Evolutionary conservation across 2,888 invertebrate genomes (phyloP).

Genomic region (Amblyjoppa fuscipennis): DNA sequence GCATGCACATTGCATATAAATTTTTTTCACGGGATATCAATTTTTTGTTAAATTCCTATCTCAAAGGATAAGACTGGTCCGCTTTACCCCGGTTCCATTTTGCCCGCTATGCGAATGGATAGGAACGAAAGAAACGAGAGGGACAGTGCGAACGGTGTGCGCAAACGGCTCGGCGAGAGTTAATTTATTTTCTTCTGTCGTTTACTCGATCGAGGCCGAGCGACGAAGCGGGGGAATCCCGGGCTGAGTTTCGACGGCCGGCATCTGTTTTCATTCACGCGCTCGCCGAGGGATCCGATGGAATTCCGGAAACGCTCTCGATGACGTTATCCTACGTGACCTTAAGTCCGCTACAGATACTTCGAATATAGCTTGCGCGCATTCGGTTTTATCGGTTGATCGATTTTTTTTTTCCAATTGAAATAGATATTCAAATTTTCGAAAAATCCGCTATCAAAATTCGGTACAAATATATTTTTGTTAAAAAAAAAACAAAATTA

Average conservation of each 20-base stretch:
- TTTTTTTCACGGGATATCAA: too few relatives aligned
- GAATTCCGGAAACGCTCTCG: slow-evolving; percentile 33
- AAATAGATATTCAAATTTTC: too few relatives aligned
- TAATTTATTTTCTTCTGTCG: slow-evolving; percentile 39
- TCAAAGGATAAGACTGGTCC: not conserved
- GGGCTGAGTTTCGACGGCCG: not conserved
- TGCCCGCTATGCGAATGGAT: not conserved
- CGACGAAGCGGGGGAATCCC: slow-evolving; percentile 48
- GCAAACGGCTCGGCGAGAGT: slow-evolving; percentile 19
- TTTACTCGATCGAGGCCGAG: slow-evolving; percentile 39
- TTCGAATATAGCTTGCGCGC: not conserved
- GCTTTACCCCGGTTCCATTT: not conserved
- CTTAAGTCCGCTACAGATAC: not conserved
- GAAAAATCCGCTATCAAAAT: too few relatives aligned
- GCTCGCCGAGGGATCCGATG: slow-evolving; percentile 19
- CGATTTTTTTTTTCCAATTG: not conserved
- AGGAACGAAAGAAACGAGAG: not conserved
- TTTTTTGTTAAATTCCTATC: not conserved
- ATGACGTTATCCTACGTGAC: slow-evolving; percentile 51
- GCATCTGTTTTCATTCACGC: slow-evolving; percentile 60
- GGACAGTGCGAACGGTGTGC: slow-evolving; percentile 29
- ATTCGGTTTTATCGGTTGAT: slow-evolving; percentile 1
- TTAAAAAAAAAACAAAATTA: too few relatives aligned
- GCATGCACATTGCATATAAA: too few relatives aligned
- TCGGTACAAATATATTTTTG: too few relatives aligned